Percentiles rank a stretch among this genome's conserved stretches.
phyloP scores from a whole-genome alignment of 2,113 vertebrate species.

The Pedetes capensis region DNA sequence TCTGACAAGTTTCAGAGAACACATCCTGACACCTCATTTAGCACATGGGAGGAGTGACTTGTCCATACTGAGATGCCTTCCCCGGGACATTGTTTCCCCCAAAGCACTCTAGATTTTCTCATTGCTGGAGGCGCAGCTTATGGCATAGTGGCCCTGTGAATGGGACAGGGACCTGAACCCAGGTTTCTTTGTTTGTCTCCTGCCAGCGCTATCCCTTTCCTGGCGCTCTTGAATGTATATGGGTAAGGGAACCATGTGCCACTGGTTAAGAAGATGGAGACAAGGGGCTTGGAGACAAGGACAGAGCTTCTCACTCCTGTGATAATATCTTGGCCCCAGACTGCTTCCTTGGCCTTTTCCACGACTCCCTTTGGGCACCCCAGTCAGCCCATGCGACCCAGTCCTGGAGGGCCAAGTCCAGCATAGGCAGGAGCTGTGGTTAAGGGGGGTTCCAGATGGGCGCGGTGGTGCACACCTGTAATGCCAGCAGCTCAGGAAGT shows the following conservation, averaged over 20 bases:
- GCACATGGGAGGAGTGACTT: not conserved
- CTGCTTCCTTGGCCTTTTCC: not conserved
- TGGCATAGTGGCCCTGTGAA: no score
- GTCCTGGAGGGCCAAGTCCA: not conserved
- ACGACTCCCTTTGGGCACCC: not conserved
- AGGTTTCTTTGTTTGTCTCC: not conserved
- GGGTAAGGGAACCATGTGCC: not conserved
- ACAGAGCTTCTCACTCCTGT: not conserved
- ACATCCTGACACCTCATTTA: not conserved
- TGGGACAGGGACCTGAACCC: not conserved
- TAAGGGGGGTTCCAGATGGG: no score
- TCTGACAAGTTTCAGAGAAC: not conserved
- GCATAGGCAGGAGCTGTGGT: not conserved
- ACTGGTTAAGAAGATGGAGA: not conserved
- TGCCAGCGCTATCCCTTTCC: not conserved
- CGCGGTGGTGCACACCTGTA: no score
- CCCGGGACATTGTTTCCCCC: not conserved
- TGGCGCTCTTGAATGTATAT: not conserved
- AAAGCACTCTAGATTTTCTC: not conserved
- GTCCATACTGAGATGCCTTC: not conserved
- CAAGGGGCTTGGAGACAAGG: not conserved
- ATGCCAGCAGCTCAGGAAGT: no score
- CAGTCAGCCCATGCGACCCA: not conserved
- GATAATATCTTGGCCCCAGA: not conserved
- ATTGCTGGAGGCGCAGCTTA: not conserved